Conservation (phyloP, 1,140 invertebrate species). For the Lysiphlebus fabarum region DNA sequence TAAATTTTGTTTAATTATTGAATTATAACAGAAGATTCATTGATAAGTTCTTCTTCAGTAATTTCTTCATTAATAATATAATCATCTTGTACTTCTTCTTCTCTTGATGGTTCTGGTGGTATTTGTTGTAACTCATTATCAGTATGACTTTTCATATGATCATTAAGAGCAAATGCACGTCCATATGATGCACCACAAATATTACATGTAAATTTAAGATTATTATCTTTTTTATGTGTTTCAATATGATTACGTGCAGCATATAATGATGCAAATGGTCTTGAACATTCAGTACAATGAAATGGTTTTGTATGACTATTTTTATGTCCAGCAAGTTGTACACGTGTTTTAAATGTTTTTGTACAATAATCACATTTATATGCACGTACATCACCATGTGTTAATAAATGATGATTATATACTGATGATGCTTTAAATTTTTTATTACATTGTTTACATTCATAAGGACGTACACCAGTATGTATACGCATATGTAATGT, state of each 20-base stretch:
- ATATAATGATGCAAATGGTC: slow-evolving; percentile 72
- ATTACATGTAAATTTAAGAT: slow-evolving; percentile 66
- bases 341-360: slow-evolving; percentile 72
- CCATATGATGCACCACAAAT: slow-evolving; percentile 74
- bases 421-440: slow-evolving; percentile 73
- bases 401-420: slow-evolving; percentile 70
- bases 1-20: too few relatives aligned
- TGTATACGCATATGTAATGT: slow-evolving; percentile 77
- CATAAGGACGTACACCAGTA: slow-evolving; percentile 70
- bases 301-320: slow-evolving; percentile 77
- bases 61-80: slow-evolving; percentile 38
- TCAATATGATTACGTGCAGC: slow-evolving; percentile 69
- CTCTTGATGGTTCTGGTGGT: slow-evolving; percentile 42
- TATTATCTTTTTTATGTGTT: slow-evolving; percentile 67
- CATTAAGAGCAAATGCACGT: slow-evolving; percentile 66
- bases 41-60: slow-evolving; percentile 36
- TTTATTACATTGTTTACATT: slow-evolving; percentile 68
- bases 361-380: slow-evolving; percentile 72
- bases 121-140: slow-evolving; percentile 30
- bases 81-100: slow-evolving; percentile 47
- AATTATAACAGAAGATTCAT: not conserved
- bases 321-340: slow-evolving; percentile 71
- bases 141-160: slow-evolving; percentile 66
- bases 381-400: slow-evolving; percentile 66
- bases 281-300: slow-evolving; percentile 64